phyloP scores from a whole-genome alignment of 2,113 vertebrate genomes.

The Notarius quadriscutis region DNA sequence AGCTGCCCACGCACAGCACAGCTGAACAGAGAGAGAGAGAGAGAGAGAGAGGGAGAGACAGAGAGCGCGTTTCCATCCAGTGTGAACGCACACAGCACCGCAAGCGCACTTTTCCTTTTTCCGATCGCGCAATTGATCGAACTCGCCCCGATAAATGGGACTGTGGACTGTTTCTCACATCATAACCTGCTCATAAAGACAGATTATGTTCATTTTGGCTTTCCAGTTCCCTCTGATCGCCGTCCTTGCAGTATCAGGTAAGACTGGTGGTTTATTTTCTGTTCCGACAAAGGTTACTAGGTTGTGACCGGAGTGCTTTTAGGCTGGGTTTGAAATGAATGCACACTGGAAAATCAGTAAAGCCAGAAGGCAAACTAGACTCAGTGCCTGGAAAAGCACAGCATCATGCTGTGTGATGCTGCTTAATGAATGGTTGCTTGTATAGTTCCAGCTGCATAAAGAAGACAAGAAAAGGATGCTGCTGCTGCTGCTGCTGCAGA shows the following conservation, averaged over 20 bases:
- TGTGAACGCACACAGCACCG: not conserved
- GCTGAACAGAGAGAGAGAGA: not conserved
- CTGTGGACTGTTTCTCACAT: conserved; percentile 25
- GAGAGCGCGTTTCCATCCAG: not conserved
- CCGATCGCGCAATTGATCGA: not conserved
- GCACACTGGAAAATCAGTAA: not conserved
- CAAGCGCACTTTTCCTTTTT: conserved; percentile 24
- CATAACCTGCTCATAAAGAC: conserved; percentile 1
- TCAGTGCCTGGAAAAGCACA: conserved; percentile 1
- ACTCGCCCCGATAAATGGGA: conserved; percentile 40
- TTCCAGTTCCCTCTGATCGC: conserved; percentile 17
- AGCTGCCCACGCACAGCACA: conserved; percentile 40
- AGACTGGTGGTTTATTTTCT: not conserved
- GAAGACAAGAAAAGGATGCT: not conserved
- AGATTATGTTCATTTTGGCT: conserved; percentile 30
- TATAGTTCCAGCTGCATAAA: conserved; percentile 9
- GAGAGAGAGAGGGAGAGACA: not conserved
- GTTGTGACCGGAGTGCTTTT: not conserved
- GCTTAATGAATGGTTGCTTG: conserved; percentile 1
- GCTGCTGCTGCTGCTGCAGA: conserved; percentile 22
- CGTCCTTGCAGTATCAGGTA: conserved; percentile 32
- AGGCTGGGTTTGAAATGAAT: not conserved
- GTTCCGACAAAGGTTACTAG: not conserved
- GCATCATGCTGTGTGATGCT: conserved; percentile 1
- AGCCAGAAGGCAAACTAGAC: not conserved